These are phyloP conservation scores for Drosophila leontia DNA, from an alignment of 1,140 invertebrate genomes.

Conservation along the genomic window DNA sequence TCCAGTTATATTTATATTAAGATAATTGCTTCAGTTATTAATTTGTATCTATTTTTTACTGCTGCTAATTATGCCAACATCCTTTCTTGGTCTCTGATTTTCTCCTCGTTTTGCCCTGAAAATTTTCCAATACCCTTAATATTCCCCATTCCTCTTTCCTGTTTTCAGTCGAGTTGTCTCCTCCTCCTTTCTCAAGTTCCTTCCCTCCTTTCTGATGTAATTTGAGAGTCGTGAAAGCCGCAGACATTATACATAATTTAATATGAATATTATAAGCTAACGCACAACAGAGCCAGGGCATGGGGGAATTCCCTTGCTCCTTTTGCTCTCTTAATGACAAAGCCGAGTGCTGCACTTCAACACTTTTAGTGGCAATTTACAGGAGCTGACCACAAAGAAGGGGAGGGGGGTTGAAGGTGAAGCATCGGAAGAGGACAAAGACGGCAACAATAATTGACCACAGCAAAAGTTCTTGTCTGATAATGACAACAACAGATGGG, in stretches of 20 bases:
- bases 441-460: slow-evolving; percentile 66
- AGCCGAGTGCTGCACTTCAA: slow-evolving; percentile 74
- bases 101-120: not conserved
- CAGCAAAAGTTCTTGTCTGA: slow-evolving; percentile 66
- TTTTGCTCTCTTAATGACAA: slow-evolving; percentile 66
- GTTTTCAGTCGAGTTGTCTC: slow-evolving; percentile 2
- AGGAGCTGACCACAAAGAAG: slow-evolving; percentile 75
- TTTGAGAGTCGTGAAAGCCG: slow-evolving; percentile 79
- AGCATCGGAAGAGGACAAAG: slow-evolving; percentile 13
- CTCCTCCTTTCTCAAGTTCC: slow-evolving; percentile 13
- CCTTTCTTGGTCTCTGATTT: slow-evolving; percentile 3
- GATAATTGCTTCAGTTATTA: not conserved
- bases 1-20: not conserved
- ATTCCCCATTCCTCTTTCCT: slow-evolving; percentile 16
- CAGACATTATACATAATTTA: slow-evolving; percentile 77
- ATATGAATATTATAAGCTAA: slow-evolving; percentile 77
- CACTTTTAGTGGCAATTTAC: slow-evolving; percentile 83
- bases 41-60: slow-evolving; percentile 6
- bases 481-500: slow-evolving; percentile 54
- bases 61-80: slow-evolving; percentile 4
- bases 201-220: slow-evolving; percentile 55
- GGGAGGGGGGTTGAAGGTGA: slow-evolving; percentile 5
- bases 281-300: slow-evolving; percentile 5
- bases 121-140: slow-evolving; percentile 20
- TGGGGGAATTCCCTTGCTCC: slow-evolving; percentile 5